Base-by-base conservation (phyloP, 2,113 vertebrate genomes). In the Lampris incognitus region DNA sequence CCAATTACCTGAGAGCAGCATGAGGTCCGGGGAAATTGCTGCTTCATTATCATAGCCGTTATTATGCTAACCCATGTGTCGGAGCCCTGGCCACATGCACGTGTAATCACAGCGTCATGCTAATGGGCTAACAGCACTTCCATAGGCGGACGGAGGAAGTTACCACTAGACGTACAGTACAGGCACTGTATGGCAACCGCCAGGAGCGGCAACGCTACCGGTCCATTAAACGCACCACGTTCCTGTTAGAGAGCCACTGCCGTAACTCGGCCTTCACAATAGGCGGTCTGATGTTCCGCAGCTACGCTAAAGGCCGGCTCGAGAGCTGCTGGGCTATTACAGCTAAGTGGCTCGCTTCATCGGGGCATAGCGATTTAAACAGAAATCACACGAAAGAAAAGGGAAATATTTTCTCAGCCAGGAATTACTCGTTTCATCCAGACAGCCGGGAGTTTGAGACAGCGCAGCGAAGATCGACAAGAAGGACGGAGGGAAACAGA, bases 21-120 rank as follows among this genome's bases (percentile, higher is more conserved):
- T 79, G 83, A 70, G 83, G 81, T 84, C 85, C 56, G 46, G 59
- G 85, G 82, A 88, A 85, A 86, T 84, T 82, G 72, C 74, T 52
- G 79, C 78, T 79, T 94, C 85, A 90, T 93, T 90, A 89, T 87
- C 90, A 85, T 83, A 84, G 81, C 83, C 87, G 87, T 92, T 87
- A 92, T 92, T 87, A 89, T 86, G 82, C 84, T 89, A 89, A 87
- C 87, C 81, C 77, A 52, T 38, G 51, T 84, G 86, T 89, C 81
- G 77, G 84, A 79, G 76, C 63, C 67, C 78, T 4, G 57, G 57
- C 49, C 73, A 48, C 73, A 69, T 74, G 82, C 61, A 54, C 37
- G n/a, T 36, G 52, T 72, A 74, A 77, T 68, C 62, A 75, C 1
- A n/a, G 46, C 81, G 72, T 82, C 60, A 75, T 0, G 9, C 68